Percentiles rank a stretch among this genome's conserved stretches.
These are phyloP conservation scores for Malurus elegans DNA, from an alignment of 2,113 vertebrate species.

Conservation along the genomic window DNA sequence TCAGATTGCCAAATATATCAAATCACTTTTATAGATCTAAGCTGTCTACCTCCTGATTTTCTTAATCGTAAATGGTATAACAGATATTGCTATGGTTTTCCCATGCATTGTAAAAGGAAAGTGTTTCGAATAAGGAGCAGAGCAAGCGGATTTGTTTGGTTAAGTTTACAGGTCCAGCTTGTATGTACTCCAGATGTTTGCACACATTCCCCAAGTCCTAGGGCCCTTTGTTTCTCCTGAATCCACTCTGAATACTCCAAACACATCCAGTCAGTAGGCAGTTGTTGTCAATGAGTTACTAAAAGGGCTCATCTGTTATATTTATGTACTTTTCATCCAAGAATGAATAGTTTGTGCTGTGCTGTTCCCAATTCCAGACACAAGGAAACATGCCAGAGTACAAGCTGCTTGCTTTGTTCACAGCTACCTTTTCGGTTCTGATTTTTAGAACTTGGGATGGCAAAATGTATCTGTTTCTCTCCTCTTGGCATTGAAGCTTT, in stretches of 20 bases:
- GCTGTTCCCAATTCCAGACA: not conserved
- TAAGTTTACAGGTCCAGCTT: conserved; percentile 66
- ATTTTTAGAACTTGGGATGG: not conserved
- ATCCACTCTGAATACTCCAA: conserved; percentile 19
- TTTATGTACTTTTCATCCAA: conserved; percentile 36
- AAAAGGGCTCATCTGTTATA: conserved; percentile 39
- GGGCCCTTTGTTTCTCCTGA: conserved; percentile 28
- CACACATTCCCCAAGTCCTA: not conserved
- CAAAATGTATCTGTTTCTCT: not conserved
- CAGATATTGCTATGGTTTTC: conserved; percentile 58
- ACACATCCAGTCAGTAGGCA: not conserved
- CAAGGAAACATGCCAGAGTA: not conserved
- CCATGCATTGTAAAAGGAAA: conserved; percentile 70
- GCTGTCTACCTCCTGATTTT: conserved; percentile 72
- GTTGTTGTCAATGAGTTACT: conserved; percentile 26
- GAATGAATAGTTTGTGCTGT: conserved; percentile 1
- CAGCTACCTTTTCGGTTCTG: conserved; percentile 36
- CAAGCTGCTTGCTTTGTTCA: conserved; percentile 32
- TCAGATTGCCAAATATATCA: conserved; percentile 57
- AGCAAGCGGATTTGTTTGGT: conserved; percentile 68
- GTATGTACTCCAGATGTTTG: conserved; percentile 75
- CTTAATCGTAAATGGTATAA: conserved; percentile 67
- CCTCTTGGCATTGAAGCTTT: not conserved
- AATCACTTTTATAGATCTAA: conserved; percentile 70
- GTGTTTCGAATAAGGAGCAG: conserved; percentile 73